Evolutionary conservation across 2,888 invertebrate species (phyloP).

Genomic region (Apotomis turbidana): DNA sequence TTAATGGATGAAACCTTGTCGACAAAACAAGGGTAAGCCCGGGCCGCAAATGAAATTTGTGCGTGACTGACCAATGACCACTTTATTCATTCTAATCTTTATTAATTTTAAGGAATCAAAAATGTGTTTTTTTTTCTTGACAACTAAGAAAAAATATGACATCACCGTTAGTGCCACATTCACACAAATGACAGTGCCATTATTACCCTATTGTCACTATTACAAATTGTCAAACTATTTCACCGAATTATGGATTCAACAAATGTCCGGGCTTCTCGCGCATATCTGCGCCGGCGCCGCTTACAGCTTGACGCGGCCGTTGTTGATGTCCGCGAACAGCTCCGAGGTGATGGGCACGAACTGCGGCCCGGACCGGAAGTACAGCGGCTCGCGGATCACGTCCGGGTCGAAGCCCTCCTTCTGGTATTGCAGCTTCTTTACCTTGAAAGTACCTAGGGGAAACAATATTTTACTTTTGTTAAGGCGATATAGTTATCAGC

Average conservation of each 20-base stretch:
- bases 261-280: background rate
- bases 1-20: too few species aligned
- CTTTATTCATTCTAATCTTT: too few species aligned
- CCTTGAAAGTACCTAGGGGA: slow-evolving; percentile 93
- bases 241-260: background rate
- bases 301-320: slow-evolving; percentile 75
- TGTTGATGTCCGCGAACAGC: slow-evolving; percentile 84
- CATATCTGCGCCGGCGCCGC: background rate
- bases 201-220: too few species aligned
- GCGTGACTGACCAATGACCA: too few species aligned
- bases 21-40: too few species aligned
- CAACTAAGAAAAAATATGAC: too few species aligned
- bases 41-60: too few species aligned
- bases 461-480: slow-evolving; percentile 3
- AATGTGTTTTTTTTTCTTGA: too few species aligned
- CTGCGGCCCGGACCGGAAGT: slow-evolving; percentile 81
- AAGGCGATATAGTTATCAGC: too few species aligned
- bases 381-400: slow-evolving; percentile 89
- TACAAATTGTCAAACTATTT: background rate
- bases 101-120: too few species aligned
- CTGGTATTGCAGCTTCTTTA: slow-evolving; percentile 94
- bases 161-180: too few species aligned
- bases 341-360: slow-evolving; percentile 85
- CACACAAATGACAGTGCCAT: too few species aligned
- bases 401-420: slow-evolving; percentile 92